Conservation (phyloP, 2,113 vertebrate genomes). For the Tragelaphus strepsiceros region DNA sequence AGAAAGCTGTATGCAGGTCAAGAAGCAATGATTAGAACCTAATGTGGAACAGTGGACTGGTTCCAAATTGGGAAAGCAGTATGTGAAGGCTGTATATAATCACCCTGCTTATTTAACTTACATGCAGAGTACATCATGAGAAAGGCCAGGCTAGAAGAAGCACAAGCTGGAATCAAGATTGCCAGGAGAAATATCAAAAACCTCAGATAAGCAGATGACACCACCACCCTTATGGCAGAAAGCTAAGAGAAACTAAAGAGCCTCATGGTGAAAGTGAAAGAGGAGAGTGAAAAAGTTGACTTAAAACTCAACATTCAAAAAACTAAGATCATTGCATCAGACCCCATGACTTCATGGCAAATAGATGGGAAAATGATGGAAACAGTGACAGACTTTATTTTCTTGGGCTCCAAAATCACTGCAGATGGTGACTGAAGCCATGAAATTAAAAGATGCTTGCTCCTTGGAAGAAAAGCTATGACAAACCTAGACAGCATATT, state of each 20-base stretch:
- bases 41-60: neutral
- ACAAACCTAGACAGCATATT: neutral
- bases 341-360: neutral
- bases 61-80: neutral
- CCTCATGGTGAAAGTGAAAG: rapidly evolving
- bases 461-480: neutral
- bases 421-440: neutral
- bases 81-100: neutral
- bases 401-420: neutral
- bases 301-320: neutral
- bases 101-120: neutral
- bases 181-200: neutral
- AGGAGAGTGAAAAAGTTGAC: neutral
- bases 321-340: neutral
- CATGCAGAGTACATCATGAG: neutral
- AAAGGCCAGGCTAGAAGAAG: neutral
- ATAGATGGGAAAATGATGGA: neutral
- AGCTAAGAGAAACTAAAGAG: neutral
- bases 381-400: neutral
- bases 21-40: rapidly evolving
- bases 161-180: neutral
- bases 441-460: neutral
- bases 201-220: neutral
- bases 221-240: neutral
- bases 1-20: neutral